Percentiles rank a stretch among this genome's conserved stretches.
These are phyloP conservation scores for Xylocampa areola DNA, from an alignment of 2,888 invertebrate species.

Conservation along the genomic window DNA sequence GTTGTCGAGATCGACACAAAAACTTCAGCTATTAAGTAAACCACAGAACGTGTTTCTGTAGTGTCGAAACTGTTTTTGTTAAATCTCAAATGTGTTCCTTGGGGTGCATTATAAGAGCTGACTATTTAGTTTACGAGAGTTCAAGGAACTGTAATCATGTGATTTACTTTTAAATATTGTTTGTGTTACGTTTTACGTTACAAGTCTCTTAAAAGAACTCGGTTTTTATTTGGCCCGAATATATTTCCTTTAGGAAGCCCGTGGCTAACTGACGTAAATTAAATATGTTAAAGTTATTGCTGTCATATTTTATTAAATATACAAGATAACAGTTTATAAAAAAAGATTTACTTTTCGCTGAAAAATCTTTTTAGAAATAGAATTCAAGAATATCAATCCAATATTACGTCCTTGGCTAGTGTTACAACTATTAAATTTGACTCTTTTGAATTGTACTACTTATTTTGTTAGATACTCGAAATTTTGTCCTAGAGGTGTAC, in stretches of 20 bases:
- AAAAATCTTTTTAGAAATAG: too few relatives aligned
- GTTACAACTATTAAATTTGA: too few relatives aligned
- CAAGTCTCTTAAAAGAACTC: not conserved
- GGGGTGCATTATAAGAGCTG: slow-evolving; percentile 5
- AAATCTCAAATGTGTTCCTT: slow-evolving; percentile 11
- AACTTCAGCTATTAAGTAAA: slow-evolving; percentile 49
- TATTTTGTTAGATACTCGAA: too few relatives aligned
- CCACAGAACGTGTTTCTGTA: slow-evolving; percentile 45
- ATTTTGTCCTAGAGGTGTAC: not conserved
- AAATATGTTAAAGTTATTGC: too few relatives aligned
- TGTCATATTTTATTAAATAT: too few relatives aligned
- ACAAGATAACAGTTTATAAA: too few relatives aligned
- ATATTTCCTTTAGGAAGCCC: not conserved
- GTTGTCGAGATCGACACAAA: slow-evolving; percentile 37
- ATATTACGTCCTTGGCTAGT: too few relatives aligned
- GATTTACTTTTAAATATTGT: not conserved
- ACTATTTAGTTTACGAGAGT: not conserved
- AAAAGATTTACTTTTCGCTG: too few relatives aligned
- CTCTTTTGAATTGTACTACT: too few relatives aligned
- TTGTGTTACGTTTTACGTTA: too few relatives aligned
- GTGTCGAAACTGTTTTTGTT: slow-evolving; percentile 37
- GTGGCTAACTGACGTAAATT: not conserved
- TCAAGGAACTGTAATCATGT: slow-evolving; percentile 1
- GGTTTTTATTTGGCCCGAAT: not conserved
- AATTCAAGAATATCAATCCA: too few relatives aligned